Conservation (phyloP, 2,113 vertebrate species). For the Poeciliopsis turrubarensis region DNA sequence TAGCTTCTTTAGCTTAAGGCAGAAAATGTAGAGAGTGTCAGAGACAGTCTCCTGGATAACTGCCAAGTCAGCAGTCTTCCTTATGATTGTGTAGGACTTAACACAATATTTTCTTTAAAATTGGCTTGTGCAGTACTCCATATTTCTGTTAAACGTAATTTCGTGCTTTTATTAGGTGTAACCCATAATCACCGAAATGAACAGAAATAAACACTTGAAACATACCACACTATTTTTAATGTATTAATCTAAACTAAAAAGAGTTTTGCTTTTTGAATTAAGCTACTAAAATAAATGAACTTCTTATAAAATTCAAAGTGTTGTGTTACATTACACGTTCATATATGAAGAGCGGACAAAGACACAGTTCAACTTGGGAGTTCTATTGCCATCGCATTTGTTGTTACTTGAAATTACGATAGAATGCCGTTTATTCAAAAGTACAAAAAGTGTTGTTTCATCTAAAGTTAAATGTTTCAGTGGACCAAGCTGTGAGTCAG, state of each 20-base stretch:
- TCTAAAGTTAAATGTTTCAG: constrained; percentile 39
- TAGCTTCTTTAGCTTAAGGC: not conserved
- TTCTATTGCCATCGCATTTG: constrained; percentile 3
- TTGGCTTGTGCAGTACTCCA: not conserved
- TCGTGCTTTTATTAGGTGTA: not conserved
- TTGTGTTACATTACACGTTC: constrained; percentile 3
- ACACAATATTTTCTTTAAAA: not conserved
- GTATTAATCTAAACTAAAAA: not conserved
- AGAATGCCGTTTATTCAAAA: constrained; percentile 37
- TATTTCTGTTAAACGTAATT: not conserved
- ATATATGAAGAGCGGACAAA: constrained; percentile 14
- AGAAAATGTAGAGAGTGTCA: not conserved
- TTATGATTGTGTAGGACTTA: not conserved
- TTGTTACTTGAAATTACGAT: constrained; percentile 41
- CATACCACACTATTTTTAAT: not conserved
- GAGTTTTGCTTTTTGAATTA: not conserved
- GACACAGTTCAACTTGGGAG: constrained; percentile 17
- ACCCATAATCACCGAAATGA: not conserved
- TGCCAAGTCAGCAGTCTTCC: not conserved
- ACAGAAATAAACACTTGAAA: not conserved
- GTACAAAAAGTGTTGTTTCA: constrained; percentile 29
- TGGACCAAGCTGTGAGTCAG: constrained; percentile 30
- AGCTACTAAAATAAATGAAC: not conserved
- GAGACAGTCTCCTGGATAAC: not conserved
- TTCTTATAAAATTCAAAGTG: not conserved